Base-by-base conservation (phyloP, 2,797 vertebrate species). In the Cichlasoma orientale region DNA sequence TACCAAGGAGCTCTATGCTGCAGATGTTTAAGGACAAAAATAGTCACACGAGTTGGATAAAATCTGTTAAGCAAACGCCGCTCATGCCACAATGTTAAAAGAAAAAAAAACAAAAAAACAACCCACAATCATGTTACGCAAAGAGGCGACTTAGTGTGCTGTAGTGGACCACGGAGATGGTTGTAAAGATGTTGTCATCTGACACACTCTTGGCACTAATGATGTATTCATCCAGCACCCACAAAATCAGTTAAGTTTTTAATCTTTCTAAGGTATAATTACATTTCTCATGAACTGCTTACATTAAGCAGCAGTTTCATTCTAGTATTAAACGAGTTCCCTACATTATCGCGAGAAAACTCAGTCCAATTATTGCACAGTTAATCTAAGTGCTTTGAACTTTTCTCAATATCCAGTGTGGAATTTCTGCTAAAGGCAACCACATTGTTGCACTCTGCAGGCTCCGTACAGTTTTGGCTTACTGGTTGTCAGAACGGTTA, bases 161-260 rank as follows among this genome's bases (percentile, higher is more conserved):
- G 47, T 44, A 47, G 47, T 54, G 55, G 77, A 81, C 66, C 63
- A 25, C 4, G 33, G 50, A 81, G 63, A 58, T 73, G 54, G 59
- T 56, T 77, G 13, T 57, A 81, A 83, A 59, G 79, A 68, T 74
- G 63, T 72, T 3, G 27, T 84, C 63, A 3, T 13, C 50, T 77
- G 80, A 74, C 78, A 86, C 63, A 19, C 79, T 80, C 58, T 91
- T 81, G 77, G 89, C 88, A 90, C 87, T 56, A 68, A 70, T 70
- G 61, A 80, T 69, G 75, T 74, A 74, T 44, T 74, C 14, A 59
- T 57, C 68, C 78, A 77, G 88, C 72, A 75, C 74, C 71, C 77
- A 70, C 31, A 72, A 82, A 73, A 16, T 54, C 2, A 14, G 58
- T 68, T 23, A 38, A 77, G 75, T 19, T 19, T 71, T 31, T 0